These are phyloP conservation scores for Periophthalmus modestus DNA, from an alignment of 2,113 vertebrate genomes.

Conservation along the genomic window DNA sequence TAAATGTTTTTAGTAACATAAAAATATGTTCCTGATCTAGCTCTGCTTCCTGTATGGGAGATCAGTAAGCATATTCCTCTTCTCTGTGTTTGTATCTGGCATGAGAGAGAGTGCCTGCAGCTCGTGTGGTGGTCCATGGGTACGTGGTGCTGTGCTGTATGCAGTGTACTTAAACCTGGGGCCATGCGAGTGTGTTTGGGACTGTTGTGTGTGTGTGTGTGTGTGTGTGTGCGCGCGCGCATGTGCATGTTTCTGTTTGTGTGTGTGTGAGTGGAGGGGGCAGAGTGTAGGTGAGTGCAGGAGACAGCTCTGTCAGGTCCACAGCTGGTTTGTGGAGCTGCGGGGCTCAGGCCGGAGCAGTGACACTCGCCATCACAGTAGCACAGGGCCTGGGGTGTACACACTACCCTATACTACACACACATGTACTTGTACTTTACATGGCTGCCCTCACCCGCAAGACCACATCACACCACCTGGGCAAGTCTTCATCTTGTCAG, in stretches of 20 bases:
- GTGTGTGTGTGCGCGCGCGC: constrained; percentile 18
- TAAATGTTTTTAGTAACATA: constrained; percentile 22
- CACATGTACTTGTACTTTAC: constrained; percentile 43
- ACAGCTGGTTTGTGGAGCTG: constrained; percentile 76
- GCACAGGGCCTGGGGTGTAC: constrained; percentile 65
- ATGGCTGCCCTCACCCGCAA: constrained; percentile 59
- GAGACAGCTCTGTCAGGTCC: constrained; percentile 76
- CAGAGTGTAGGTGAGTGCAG: constrained; percentile 71
- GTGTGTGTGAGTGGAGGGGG: constrained; percentile 30
- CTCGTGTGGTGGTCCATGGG: constrained; percentile 68
- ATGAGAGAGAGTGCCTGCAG: constrained; percentile 70
- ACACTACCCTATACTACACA: constrained; percentile 60
- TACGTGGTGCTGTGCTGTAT: constrained; percentile 55
- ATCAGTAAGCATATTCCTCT: constrained; percentile 60
- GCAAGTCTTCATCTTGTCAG: constrained; percentile 73
- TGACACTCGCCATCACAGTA: constrained; percentile 74
- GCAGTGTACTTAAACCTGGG: constrained; percentile 14
- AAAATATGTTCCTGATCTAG: constrained; percentile 49
- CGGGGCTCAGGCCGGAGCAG: constrained; percentile 71
- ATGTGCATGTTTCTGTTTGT: background rate
- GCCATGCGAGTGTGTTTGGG: constrained; percentile 4
- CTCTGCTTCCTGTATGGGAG: constrained; percentile 28
- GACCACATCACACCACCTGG: constrained; percentile 74
- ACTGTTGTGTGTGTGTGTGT: background rate
- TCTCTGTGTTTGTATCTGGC: constrained; percentile 65